Conservation (phyloP, 2,113 vertebrate species). For the Rhinogobius similis region DNA sequence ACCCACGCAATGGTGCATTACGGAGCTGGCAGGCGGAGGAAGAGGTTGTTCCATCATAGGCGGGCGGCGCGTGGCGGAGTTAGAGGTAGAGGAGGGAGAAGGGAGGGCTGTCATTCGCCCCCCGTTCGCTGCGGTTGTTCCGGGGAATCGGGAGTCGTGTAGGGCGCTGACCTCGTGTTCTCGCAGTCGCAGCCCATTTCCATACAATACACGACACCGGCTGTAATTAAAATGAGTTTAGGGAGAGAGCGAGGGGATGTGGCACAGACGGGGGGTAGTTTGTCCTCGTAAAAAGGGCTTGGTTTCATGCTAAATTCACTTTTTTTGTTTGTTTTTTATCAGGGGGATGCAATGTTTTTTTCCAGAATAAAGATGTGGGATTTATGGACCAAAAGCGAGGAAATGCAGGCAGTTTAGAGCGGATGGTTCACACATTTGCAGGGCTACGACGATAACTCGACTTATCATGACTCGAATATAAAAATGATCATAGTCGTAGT, state of each 20-base stretch:
- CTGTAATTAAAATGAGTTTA: constrained; percentile 39
- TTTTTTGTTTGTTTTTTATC: neutral
- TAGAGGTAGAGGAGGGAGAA: constrained; percentile 74
- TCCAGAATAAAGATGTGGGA: no score
- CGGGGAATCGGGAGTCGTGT: constrained; percentile 52
- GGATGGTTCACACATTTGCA: no score
- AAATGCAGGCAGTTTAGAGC: no score
- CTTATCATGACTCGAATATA: no score
- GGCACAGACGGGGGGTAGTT: neutral
- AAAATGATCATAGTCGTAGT: no score
- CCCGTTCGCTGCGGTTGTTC: constrained; percentile 64
- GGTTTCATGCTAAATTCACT: neutral
- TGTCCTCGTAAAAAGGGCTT: neutral
- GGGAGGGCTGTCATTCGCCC: constrained; percentile 58
- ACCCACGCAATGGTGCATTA: constrained; percentile 99
- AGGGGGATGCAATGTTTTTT: no score
- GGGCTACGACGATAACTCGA: no score
- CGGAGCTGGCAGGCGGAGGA: constrained; percentile 97
- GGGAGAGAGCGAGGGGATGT: constrained; percentile 2
- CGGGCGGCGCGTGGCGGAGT: constrained; percentile 75
- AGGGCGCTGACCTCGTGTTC: constrained; percentile 63
- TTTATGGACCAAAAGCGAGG: no score
- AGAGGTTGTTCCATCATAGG: constrained; percentile 97
- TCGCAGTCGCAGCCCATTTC: constrained; percentile 27
- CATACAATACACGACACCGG: constrained; percentile 35